These are phyloP conservation scores for Lophotriccus pileatus DNA, from an alignment of 2,797 vertebrate species.

Conservation along the genomic window DNA sequence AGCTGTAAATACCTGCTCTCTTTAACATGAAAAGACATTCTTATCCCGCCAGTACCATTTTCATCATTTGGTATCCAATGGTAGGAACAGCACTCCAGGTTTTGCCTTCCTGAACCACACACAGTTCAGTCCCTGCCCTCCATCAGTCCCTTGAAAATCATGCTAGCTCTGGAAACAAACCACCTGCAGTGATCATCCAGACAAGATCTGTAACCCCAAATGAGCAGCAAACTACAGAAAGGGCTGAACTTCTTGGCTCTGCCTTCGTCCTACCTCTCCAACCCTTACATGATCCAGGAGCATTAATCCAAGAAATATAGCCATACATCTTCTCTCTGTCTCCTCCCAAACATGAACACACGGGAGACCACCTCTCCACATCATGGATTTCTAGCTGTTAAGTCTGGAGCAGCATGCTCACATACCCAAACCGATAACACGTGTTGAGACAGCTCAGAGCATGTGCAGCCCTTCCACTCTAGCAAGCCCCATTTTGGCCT, in stretches of 20 bases:
- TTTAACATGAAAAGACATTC: neutral
- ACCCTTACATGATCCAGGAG: neutral
- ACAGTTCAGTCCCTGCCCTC: neutral
- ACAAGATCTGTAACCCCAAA: neutral
- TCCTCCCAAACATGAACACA: neutral
- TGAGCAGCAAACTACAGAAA: neutral
- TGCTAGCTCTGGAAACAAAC: neutral
- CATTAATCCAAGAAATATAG: neutral
- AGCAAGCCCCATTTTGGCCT: neutral
- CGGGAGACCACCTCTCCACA: neutral
- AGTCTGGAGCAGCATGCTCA: neutral
- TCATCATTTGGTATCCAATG: neutral
- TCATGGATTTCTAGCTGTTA: neutral
- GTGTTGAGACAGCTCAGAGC: accelerated
- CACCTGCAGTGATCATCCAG: neutral
- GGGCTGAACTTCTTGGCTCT: neutral
- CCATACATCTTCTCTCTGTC: neutral
- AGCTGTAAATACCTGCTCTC: neutral
- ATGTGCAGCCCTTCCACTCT: accelerated
- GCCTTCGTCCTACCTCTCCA: neutral
- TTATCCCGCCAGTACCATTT: neutral
- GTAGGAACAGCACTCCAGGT: neutral
- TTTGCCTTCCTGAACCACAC: neutral
- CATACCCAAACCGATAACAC: accelerated
- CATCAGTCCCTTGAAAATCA: neutral